phyloP scores from a whole-genome alignment of 1,140 invertebrate species.

The Lysiphlebus fabarum region DNA sequence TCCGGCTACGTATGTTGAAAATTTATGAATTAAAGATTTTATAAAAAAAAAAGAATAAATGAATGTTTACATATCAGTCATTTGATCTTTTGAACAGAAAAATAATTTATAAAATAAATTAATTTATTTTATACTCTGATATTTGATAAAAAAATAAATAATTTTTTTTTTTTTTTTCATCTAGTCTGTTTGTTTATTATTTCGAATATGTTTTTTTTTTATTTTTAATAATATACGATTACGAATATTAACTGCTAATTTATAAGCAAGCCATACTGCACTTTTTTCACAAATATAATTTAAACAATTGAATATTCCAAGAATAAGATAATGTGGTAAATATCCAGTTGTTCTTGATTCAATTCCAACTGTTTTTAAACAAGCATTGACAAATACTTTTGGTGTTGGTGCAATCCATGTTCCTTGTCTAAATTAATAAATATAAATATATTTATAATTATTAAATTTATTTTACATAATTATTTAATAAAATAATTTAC shows the following conservation, averaged over 20 bases:
- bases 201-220: slow-evolving; percentile 15
- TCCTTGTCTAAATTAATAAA: slow-evolving; percentile 55
- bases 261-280: slow-evolving; percentile 59
- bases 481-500: slow-evolving; percentile 32
- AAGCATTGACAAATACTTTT: slow-evolving; percentile 71
- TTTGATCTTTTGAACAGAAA: too few species aligned
- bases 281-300: slow-evolving; percentile 55
- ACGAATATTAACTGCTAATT: slow-evolving; percentile 62
- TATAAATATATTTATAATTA: slow-evolving; percentile 4
- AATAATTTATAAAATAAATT: too few species aligned
- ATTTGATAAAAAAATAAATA: too few species aligned
- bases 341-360: slow-evolving; percentile 74
- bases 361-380: slow-evolving; percentile 77
- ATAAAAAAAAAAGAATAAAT: too few species aligned
- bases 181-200: too few species aligned
- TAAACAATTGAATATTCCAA: slow-evolving; percentile 56
- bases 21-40: too few species aligned
- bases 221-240: slow-evolving; percentile 50
- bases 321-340: slow-evolving; percentile 68
- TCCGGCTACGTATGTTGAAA: too few species aligned
- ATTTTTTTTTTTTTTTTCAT: too few species aligned
- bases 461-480: slow-evolving; percentile 1
- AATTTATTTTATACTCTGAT: too few species aligned
- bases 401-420: slow-evolving; percentile 78
- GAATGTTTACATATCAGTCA: too few species aligned